phyloP scores from a whole-genome alignment of 2,888 invertebrate species.

The Tipula helvola region DNA sequence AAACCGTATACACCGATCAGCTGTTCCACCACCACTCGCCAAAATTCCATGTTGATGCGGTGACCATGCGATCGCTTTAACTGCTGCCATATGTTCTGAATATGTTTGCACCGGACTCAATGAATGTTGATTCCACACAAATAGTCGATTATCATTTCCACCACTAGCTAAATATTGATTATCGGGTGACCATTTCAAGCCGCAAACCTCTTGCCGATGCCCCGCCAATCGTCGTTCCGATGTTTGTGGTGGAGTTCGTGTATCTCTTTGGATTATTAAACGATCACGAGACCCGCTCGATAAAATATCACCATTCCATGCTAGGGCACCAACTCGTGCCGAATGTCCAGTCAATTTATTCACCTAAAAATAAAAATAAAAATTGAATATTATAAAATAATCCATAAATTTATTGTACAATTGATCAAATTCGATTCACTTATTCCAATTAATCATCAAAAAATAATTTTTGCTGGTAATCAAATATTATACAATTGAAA shows the following conservation, averaged over 20 bases:
- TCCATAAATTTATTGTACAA: background rate
- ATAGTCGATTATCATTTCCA: constrained; percentile 68
- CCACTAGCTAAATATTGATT: constrained; percentile 95
- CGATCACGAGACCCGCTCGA: constrained; percentile 93
- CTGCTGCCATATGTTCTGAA: constrained; percentile 88
- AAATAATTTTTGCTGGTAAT: background rate
- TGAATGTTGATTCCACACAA: constrained; percentile 64
- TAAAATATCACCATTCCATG: constrained; percentile 95
- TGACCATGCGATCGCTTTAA: constrained; percentile 98
- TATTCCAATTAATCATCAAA: background rate
- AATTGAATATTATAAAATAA: background rate
- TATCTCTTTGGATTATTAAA: constrained; percentile 86
- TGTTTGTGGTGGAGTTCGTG: constrained; percentile 67
- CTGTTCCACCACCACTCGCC: constrained; percentile 98
- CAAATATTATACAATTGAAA: background rate
- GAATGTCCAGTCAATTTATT: constrained; percentile 84
- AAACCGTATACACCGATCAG: constrained; percentile 91
- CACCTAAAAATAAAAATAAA: constrained; percentile 39
- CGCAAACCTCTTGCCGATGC: constrained; percentile 95
- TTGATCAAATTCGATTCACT: background rate
- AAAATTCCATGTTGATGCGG: constrained; percentile 95
- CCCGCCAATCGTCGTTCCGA: constrained; percentile 74
- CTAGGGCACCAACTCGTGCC: constrained; percentile 84
- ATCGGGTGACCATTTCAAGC: constrained; percentile 97
- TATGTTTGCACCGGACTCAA: constrained; percentile 87